phyloP scores from a whole-genome alignment of 2,113 vertebrate species.

The Melanostigma gelatinosum region DNA sequence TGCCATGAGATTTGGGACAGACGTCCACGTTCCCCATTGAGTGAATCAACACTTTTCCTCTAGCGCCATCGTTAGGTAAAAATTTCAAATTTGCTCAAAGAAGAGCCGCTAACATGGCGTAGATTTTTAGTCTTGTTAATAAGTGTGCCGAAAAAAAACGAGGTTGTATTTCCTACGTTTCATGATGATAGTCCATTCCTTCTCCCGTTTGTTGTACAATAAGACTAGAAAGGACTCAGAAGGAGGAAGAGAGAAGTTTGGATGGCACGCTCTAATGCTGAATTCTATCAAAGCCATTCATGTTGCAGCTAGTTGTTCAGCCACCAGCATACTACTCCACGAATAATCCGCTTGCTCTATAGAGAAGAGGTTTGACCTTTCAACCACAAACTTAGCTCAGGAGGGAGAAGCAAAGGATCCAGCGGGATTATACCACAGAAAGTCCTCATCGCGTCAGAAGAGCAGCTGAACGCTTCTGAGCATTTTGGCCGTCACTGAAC shows the following conservation, averaged over 20 bases:
- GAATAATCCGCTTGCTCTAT: not conserved
- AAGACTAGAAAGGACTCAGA: not conserved
- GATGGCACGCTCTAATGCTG: not conserved
- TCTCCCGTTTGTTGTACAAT: not conserved
- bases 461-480: conserved; percentile 52
- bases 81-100: not conserved
- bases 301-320: not conserved
- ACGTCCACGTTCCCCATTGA: not conserved
- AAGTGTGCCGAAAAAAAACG: not conserved
- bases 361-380: conserved; percentile 17
- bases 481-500: conserved; percentile 34
- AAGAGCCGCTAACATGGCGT: not conserved
- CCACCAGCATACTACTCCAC: not conserved
- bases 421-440: conserved; percentile 27
- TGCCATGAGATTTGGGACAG: not conserved
- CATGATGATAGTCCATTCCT: not conserved
- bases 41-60: not conserved
- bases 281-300: not conserved
- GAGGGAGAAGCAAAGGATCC: not conserved
- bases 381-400: conserved; percentile 14
- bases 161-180: not conserved
- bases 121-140: not conserved
- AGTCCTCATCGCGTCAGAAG: conserved; percentile 18
- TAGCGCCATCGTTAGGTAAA: not conserved
- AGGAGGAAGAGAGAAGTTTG: not conserved